phyloP scores from a whole-genome alignment of 2,888 invertebrate species.

The Melanargia galathea region DNA sequence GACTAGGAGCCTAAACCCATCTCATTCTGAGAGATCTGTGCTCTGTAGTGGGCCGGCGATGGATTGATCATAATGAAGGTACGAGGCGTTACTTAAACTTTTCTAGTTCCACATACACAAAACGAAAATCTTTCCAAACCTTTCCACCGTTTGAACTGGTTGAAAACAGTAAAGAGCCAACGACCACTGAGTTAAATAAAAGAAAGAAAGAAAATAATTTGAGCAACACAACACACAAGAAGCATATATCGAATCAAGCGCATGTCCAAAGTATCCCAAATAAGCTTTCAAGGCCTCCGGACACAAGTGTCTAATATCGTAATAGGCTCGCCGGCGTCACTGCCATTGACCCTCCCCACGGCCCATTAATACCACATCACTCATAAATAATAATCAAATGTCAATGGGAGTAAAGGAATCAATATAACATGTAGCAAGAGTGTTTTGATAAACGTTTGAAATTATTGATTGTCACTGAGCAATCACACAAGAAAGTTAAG shows the following conservation, averaged over 20 bases:
- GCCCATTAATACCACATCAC: constrained; percentile 29
- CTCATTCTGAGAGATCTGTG: too few species aligned
- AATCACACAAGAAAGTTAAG: background rate
- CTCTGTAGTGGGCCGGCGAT: too few species aligned
- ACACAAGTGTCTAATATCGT: constrained; percentile 42
- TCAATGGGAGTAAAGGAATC: constrained; percentile 23
- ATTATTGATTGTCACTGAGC: background rate
- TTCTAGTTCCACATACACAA: too few species aligned
- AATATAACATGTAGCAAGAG: constrained; percentile 14
- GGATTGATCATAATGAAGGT: too few species aligned
- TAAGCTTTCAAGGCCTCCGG: constrained; percentile 45
- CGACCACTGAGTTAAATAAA: background rate
- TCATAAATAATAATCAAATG: constrained; percentile 26
- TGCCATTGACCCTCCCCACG: constrained; percentile 53
- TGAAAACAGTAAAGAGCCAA: background rate
- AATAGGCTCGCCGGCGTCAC: constrained; percentile 54
- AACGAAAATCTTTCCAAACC: too few species aligned
- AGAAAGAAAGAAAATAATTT: background rate
- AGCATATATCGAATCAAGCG: constrained; percentile 24
- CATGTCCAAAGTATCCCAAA: constrained; percentile 38
- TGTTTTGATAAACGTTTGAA: background rate
- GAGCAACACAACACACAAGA: background rate
- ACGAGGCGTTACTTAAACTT: too few species aligned
- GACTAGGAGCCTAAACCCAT: too few species aligned
- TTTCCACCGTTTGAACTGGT: too few species aligned